Evolutionary conservation across 1,140 invertebrate genomes (phyloP).

Genomic region (Microvelia longipes): DNA sequence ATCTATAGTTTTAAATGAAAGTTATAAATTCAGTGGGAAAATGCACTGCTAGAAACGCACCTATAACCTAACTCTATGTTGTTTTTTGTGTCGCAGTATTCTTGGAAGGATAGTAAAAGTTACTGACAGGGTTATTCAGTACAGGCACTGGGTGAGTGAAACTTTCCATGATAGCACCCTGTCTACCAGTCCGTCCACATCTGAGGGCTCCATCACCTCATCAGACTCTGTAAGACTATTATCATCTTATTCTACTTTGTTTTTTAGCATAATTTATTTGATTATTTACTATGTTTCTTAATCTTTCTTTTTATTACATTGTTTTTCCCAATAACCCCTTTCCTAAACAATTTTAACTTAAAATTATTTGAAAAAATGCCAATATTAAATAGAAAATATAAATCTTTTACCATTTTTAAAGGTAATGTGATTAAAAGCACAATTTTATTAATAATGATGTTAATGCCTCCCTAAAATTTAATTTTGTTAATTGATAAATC

Average conservation of each 20-base stretch:
- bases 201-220: constrained; percentile 14
- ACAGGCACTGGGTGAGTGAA: constrained; percentile 59
- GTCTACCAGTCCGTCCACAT: constrained; percentile 10
- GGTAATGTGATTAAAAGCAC: too few species aligned
- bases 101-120: constrained; percentile 79
- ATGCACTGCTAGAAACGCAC: too few species aligned
- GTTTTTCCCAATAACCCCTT: not conserved
- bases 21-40: too few species aligned
- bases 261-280: not conserved
- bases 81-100: constrained; percentile 51
- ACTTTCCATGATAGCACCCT: constrained; percentile 33
- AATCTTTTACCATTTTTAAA: not conserved
- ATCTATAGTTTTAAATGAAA: too few species aligned
- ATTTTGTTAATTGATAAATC: too few species aligned
- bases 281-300: not conserved
- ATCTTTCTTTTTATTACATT: not conserved
- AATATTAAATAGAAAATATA: not conserved
- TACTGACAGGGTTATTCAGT: constrained; percentile 84
- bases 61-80: too few species aligned
- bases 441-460: too few species aligned
- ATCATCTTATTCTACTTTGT: not conserved
- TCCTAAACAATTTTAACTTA: not conserved
- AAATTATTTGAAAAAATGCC: not conserved
- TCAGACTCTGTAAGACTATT: constrained; percentile 17
- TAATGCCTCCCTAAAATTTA: too few species aligned